Conservation (phyloP, 1,140 invertebrate genomes). For the Caenorhabditis latens region DNA sequence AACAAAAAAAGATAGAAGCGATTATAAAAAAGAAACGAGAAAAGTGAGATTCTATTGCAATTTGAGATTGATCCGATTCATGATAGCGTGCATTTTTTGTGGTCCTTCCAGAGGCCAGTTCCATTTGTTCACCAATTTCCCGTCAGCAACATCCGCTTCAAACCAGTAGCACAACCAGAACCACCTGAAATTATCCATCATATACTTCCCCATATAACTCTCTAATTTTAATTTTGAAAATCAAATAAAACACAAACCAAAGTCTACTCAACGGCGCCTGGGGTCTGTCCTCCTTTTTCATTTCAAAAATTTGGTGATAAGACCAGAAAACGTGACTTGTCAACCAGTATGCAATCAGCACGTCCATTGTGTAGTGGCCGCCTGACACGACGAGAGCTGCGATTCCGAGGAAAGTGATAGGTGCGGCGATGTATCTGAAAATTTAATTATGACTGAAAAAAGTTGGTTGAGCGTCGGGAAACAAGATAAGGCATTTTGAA, state of each 20-base stretch:
- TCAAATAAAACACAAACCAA: constrained; percentile 38
- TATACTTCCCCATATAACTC: too few relatives aligned
- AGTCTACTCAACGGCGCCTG: constrained; percentile 70
- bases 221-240: too few relatives aligned
- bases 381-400: constrained; percentile 76
- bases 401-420: constrained; percentile 76
- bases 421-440: constrained; percentile 76
- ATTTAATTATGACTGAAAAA: too few relatives aligned
- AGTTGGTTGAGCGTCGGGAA: too few relatives aligned
- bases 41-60: constrained; percentile 29
- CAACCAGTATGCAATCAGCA: constrained; percentile 76
- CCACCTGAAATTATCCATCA: constrained; percentile 71
- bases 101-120: constrained; percentile 73
- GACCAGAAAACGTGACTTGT: constrained; percentile 77
- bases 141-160: constrained; percentile 73
- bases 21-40: neutral
- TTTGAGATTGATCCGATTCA: constrained; percentile 58
- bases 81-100: constrained; percentile 67
- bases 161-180: constrained; percentile 76
- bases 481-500: too few relatives aligned
- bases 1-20: neutral
- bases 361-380: constrained; percentile 76
- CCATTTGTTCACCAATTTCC: constrained; percentile 74
- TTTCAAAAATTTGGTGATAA: constrained; percentile 77
- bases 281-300: constrained; percentile 67